Percentiles rank a stretch among this genome's conserved stretches.
Evolutionary conservation across 2,888 invertebrate genomes (phyloP).

Genomic region (Ecliptopera silaceata): DNA sequence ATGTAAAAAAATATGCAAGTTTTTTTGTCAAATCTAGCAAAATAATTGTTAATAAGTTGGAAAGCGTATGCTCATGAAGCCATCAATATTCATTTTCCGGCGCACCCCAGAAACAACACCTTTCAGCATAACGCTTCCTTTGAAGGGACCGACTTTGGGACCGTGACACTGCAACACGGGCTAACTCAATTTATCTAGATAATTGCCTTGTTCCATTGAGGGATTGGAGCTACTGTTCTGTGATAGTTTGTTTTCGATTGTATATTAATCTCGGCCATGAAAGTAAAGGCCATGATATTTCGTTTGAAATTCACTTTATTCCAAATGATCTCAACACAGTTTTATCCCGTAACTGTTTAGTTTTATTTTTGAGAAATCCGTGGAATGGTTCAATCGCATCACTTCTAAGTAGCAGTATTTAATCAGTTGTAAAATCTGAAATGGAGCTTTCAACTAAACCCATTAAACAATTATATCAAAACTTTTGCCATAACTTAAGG

Average conservation of each 20-base stretch:
- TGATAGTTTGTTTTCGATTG: conserved; percentile 16
- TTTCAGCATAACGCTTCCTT: conserved; percentile 64
- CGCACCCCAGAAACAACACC: conserved; percentile 81
- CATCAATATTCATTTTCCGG: conserved; percentile 82
- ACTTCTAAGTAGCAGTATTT: conserved; percentile 1
- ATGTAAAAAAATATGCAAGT: no score
- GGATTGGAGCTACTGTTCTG: conserved; percentile 16
- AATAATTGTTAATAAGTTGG: conserved; percentile 4
- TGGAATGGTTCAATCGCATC: conserved; percentile 11
- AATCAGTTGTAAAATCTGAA: conserved; percentile 25
- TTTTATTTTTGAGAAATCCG: no score
- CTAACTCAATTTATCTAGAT: conserved; percentile 77
- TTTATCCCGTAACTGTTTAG: no score
- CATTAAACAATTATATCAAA: conserved; percentile 26
- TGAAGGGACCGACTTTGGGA: conserved; percentile 66
- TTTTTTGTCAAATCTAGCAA: conserved; percentile 3
- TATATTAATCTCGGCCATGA: neutral
- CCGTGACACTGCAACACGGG: conserved; percentile 49
- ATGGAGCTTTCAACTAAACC: conserved; percentile 28
- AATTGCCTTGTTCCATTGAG: conserved; percentile 75
- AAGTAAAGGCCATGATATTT: neutral
- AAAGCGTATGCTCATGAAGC: conserved; percentile 60
- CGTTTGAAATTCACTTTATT: no score
- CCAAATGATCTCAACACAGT: no score
- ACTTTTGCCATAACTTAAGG: conserved; percentile 28